Conservation (phyloP, 1,140 invertebrate genomes). For the Hycleus cichorii region DNA sequence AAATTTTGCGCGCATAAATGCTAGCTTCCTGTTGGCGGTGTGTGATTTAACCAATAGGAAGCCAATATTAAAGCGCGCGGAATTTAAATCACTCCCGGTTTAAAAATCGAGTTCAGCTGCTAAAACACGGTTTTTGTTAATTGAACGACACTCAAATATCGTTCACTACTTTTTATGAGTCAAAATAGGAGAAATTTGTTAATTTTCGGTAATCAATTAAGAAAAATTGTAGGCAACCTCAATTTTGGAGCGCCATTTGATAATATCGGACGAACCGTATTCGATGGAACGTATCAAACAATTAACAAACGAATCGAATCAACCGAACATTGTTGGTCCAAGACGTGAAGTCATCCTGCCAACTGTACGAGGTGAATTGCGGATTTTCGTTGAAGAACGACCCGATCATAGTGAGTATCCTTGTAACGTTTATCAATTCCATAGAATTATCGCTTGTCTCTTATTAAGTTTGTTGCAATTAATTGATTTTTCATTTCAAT, state of each 20-base stretch:
- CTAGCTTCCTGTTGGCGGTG: too few relatives aligned
- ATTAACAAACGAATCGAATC: conserved; percentile 46
- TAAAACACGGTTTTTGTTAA: too few relatives aligned
- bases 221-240: conserved; percentile 56
- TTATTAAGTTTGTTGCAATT: neutral
- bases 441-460: neutral
- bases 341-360: conserved; percentile 54
- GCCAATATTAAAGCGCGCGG: too few relatives aligned
- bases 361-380: conserved; percentile 60
- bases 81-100: too few relatives aligned
- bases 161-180: too few relatives aligned
- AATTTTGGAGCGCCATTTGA: conserved; percentile 74
- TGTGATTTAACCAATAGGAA: too few relatives aligned
- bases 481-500: neutral
- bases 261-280: conserved; percentile 61
- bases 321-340: conserved; percentile 19
- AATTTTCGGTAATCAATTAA: too few relatives aligned
- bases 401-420: conserved; percentile 62
- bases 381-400: conserved; percentile 62
- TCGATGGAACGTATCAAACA: conserved; percentile 71
- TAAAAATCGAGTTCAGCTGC: too few relatives aligned
- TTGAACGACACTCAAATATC: too few relatives aligned
- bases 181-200: too few relatives aligned
- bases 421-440: neutral
- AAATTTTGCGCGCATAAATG: too few relatives aligned